Evolutionary conservation across 1,140 invertebrate genomes (phyloP).

Genomic region (Lamellibrachia luymesi): DNA sequence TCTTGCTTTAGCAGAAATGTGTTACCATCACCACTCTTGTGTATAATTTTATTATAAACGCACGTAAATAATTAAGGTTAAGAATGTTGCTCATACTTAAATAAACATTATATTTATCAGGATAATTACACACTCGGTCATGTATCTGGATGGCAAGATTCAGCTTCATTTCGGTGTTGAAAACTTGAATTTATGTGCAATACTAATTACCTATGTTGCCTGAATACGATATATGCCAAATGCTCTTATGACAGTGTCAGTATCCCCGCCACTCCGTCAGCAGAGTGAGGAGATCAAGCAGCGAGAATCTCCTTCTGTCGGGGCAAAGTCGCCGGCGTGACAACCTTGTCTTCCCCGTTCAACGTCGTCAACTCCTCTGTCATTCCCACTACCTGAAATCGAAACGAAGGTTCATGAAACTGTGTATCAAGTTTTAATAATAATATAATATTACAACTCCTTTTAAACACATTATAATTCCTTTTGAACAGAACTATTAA

Average conservation of each 20-base stretch:
- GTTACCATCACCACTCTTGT: not conserved
- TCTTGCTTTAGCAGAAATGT: not conserved
- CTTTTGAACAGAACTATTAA: too few relatives aligned
- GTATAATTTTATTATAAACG: not conserved
- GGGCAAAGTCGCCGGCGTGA: not conserved
- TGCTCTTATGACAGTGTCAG: not conserved
- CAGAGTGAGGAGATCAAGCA: not conserved
- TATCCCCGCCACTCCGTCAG: not conserved
- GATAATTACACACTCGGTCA: not conserved
- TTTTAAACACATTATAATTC: too few relatives aligned
- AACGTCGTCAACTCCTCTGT: not conserved
- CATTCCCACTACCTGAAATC: slow-evolving; percentile 13
- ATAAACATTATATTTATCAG: not conserved
- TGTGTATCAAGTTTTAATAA: too few relatives aligned
- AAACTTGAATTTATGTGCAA: not conserved
- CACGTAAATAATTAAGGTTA: not conserved
- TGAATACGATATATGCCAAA: not conserved
- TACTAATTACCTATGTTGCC: not conserved
- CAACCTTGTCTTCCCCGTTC: not conserved
- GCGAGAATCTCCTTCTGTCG: slow-evolving; percentile 13
- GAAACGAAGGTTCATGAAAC: not conserved
- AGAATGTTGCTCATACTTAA: too few relatives aligned
- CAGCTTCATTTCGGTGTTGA: not conserved
- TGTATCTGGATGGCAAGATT: not conserved
- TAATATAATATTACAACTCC: too few relatives aligned